These are phyloP conservation scores for Oppia nitens DNA, from an alignment of 1,140 invertebrate species.

Conservation along the genomic window DNA sequence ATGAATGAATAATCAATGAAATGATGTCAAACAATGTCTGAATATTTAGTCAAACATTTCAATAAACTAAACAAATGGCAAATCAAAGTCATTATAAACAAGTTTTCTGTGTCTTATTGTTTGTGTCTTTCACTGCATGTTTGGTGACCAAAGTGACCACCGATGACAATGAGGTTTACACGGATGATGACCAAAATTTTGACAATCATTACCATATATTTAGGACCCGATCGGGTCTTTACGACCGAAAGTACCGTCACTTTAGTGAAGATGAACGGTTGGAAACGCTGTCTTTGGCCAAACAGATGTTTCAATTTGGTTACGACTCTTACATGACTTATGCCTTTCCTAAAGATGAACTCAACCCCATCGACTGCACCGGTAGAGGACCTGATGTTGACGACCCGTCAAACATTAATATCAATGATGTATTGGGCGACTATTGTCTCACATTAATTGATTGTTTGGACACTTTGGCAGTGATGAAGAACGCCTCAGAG, in stretches of 20 bases:
- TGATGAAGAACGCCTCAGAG: conserved; percentile 37
- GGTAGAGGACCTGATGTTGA: conserved; percentile 42
- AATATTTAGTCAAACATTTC: too few species aligned
- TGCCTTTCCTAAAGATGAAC: conserved; percentile 40
- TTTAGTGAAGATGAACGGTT: conserved; percentile 29
- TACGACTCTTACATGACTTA: conserved; percentile 41
- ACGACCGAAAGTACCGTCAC: conserved; percentile 23
- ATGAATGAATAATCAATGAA: too few species aligned
- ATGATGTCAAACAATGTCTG: too few species aligned
- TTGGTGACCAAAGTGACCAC: too few species aligned
- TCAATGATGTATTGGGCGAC: conserved; percentile 52
- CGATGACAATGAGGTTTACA: too few species aligned
- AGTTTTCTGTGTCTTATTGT: too few species aligned
- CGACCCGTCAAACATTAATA: conserved; percentile 49
- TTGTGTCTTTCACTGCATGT: too few species aligned
- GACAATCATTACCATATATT: conserved; percentile 15
- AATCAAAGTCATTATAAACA: too few species aligned
- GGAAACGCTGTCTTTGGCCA: conserved; percentile 27
- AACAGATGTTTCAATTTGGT: conserved; percentile 39
- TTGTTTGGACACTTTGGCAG: conserved; percentile 36
- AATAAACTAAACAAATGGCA: too few species aligned
- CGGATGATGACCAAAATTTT: too few species aligned
- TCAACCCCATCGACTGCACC: conserved; percentile 39
- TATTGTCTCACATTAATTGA: conserved; percentile 39
- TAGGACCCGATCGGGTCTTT: conserved; percentile 17